A percentile compares a stretch with the other conserved stretches of the same genome.
phyloP scores from a whole-genome alignment of 1,140 invertebrate species.

The Zelostemma sp. region DNA sequence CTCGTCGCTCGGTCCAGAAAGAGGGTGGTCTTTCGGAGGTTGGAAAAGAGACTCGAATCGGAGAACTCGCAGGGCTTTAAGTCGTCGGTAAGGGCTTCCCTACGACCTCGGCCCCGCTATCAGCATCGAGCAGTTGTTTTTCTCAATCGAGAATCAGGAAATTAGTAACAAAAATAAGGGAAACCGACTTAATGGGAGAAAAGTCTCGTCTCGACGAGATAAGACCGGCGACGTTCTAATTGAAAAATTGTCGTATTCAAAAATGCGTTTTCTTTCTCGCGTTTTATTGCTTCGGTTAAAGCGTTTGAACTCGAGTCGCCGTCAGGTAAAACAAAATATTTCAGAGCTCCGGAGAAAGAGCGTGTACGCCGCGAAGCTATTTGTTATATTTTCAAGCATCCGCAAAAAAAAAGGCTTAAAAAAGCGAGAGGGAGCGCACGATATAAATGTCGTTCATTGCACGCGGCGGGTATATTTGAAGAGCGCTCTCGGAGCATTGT shows the following conservation, averaged over 20 bases:
- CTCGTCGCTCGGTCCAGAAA: conserved; percentile 45
- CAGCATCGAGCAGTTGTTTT: conserved; percentile 56
- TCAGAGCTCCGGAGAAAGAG: background rate
- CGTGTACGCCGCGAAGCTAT: background rate
- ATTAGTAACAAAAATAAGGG: conserved; percentile 50
- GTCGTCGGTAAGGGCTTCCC: conserved; percentile 44
- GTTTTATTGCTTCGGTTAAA: background rate
- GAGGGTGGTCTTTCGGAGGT: conserved; percentile 41
- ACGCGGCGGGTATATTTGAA: conserved; percentile 46
- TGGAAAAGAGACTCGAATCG: conserved; percentile 36
- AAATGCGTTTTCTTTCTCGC: background rate
- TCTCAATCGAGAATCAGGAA: conserved; percentile 49
- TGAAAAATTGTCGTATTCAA: conserved; percentile 1
- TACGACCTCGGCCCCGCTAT: conserved; percentile 47
- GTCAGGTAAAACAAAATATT: background rate
- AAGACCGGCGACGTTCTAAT: background rate
- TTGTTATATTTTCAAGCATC: conserved; percentile 5
- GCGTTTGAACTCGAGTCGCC: no score
- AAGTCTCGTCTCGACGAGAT: conserved; percentile 18
- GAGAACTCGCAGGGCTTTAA: conserved; percentile 47
- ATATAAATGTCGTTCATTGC: conserved; percentile 11
- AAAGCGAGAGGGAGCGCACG: conserved; percentile 6
- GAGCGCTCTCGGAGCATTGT: conserved; percentile 49
- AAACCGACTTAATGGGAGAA: conserved; percentile 19
- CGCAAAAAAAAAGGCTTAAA: conserved; percentile 1